Percentiles rank a stretch among this genome's conserved stretches.
Conservation (phyloP, 2,888 invertebrate genomes). For the Pristionchus mayeri region DNA sequence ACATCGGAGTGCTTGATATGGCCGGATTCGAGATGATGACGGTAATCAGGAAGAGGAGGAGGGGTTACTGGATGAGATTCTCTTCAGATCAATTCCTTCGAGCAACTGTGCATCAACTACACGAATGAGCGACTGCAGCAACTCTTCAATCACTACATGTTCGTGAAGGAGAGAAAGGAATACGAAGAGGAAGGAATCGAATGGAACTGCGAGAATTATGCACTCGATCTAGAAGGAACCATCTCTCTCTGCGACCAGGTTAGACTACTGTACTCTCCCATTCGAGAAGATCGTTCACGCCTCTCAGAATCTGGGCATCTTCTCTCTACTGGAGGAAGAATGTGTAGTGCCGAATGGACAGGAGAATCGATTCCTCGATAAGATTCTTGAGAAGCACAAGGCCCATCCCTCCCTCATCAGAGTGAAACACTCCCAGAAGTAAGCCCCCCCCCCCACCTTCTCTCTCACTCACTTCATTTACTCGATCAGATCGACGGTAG, state of each 20-base stretch:
- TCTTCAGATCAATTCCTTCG: conserved; percentile 72
- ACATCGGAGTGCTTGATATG: conserved; percentile 75
- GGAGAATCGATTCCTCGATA: conserved; percentile 70
- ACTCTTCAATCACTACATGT: conserved; percentile 76
- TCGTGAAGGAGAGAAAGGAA: conserved; percentile 72
- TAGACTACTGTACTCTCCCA: not conserved
- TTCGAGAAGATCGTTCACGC: not conserved
- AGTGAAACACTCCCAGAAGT: conserved; percentile 74
- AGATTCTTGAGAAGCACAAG: conserved; percentile 63
- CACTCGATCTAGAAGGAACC: conserved; percentile 72
- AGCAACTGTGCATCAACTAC: conserved; percentile 76
- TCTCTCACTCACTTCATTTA: too few species aligned
- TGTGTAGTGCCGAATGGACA: conserved; percentile 75
- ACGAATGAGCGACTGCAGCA: conserved; percentile 75
- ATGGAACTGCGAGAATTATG: conserved; percentile 92
- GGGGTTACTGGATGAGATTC: not conserved
- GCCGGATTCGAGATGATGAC: conserved; percentile 75
- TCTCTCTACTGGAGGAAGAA: conserved; percentile 75
- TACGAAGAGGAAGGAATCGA: conserved; percentile 72
- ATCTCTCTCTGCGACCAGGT: conserved; percentile 74
- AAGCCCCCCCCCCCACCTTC: not conserved
- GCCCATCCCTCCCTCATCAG: conserved; percentile 62
- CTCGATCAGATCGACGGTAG: conserved; percentile 56
- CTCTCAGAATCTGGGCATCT: conserved; percentile 72
- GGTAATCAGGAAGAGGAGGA: conserved; percentile 34